A percentile compares a stretch with the other conserved stretches of the same genome.
Conservation (phyloP, 2,797 vertebrate genomes). For the Carcharodon carcharias region DNA sequence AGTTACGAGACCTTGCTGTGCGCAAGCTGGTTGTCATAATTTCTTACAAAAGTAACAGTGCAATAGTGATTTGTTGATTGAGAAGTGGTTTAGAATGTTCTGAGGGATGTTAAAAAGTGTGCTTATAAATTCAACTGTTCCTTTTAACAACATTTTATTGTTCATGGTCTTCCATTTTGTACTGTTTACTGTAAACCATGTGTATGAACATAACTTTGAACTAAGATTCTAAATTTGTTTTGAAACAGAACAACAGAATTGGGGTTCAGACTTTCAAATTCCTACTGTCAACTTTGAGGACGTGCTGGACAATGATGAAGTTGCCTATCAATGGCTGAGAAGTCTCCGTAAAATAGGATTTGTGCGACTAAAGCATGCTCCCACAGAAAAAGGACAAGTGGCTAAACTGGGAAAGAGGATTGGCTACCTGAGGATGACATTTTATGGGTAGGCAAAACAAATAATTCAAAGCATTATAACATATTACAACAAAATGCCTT, state of each 20-base stretch:
- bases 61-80: background rate
- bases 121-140: background rate
- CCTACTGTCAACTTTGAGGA: constrained; percentile 73
- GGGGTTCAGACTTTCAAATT: constrained; percentile 73
- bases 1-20: background rate
- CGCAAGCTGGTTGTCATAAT: background rate
- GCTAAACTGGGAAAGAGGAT: constrained; percentile 74
- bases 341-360: constrained; percentile 75
- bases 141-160: background rate
- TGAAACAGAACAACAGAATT: constrained; percentile 67
- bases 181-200: background rate
- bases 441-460: constrained; percentile 74
- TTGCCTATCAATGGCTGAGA: constrained; percentile 73
- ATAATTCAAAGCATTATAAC: background rate
- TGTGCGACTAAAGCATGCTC: constrained; percentile 75
- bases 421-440: constrained; percentile 83
- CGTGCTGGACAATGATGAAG: constrained; percentile 66
- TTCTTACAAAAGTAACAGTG: background rate
- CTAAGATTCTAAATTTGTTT: constrained; percentile 20
- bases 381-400: constrained; percentile 67
- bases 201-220: background rate
- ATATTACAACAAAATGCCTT: background rate
- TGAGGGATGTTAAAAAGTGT: background rate
- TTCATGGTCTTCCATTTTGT: background rate
- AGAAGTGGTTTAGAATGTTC: background rate